Base-by-base conservation (phyloP, 1,140 invertebrate species). In the Listronotus bonariensis region DNA sequence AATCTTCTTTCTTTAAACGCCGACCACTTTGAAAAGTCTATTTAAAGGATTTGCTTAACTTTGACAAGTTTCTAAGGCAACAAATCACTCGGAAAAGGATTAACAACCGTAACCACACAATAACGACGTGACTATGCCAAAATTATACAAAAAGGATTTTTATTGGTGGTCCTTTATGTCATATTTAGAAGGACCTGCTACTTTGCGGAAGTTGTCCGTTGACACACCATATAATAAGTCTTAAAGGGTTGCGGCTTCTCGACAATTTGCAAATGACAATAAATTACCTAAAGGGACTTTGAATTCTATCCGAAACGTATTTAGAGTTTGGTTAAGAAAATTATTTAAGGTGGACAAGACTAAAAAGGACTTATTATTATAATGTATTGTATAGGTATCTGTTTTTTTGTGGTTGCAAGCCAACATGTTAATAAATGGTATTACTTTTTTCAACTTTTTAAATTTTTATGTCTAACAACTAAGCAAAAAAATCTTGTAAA, bases 1-100 rank as follows among this genome's bases (percentile, higher is more conserved):
- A 31, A 43, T 59, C 32, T 32, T 49, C 36, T 59, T 48, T 57
- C 15, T 26, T 59, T 49, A 49, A 48, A 59, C 14, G 36, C 58
- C 58, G 58, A 61, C 58, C 32, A 41, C 48, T 46, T 49, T 49
- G 20, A 53, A n/a, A 42, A 31, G 26, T 55, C 52, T 53, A 36
- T 53, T 64, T 36, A 53, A 52, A 26, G 41, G 49, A 53, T 64
- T 64, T 38, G 61, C 61, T 56, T 55, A 38, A 55, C 51, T 38
- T 40, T 64, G 61, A 64, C 61, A 64, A 64, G 61, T 49, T 55
- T n/a, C 31, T 31, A 64, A 55, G 52, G 61, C 61, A 64, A 64
- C 61, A 64, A 64, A 64, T 64, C 61, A 64, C 32, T 55, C 51
- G 34, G 45, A 10, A 64, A 64, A 54, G 52, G 61, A 55, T 46